Conservation (phyloP, 2,888 invertebrate genomes). For the Cenopis cana region DNA sequence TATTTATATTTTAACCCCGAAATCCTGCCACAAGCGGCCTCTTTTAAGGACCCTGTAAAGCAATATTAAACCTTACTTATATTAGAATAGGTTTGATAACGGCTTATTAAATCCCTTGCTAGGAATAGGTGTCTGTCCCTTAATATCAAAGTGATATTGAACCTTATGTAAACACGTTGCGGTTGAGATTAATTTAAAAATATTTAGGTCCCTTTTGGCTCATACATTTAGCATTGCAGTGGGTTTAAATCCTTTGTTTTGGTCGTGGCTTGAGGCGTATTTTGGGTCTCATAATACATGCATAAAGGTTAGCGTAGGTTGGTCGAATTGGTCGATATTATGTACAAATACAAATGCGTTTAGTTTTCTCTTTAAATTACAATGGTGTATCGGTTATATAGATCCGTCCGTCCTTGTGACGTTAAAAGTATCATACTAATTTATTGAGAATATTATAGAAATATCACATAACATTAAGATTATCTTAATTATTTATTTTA, state of each 20-base stretch:
- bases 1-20: no score
- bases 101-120: background rate
- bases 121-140: background rate
- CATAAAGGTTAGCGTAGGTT: background rate
- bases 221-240: background rate
- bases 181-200: background rate
- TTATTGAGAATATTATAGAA: no score
- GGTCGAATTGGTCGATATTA: no score
- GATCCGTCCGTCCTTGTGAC: no score
- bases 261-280: conserved; percentile 10
- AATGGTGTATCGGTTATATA: no score
- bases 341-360: no score
- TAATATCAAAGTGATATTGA: background rate
- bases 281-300: conserved; percentile 31
- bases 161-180: background rate
- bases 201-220: background rate
- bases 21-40: no score
- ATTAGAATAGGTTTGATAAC: background rate
- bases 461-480: no score
- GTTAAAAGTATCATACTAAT: no score
- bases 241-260: conserved; percentile 24
- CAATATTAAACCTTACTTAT: background rate
- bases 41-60: no score
- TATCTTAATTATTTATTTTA: no score
- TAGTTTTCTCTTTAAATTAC: no score